Evolutionary conservation across 2,797 vertebrate species (phyloP).

Genomic region (Tiaroga cobitis): DNA sequence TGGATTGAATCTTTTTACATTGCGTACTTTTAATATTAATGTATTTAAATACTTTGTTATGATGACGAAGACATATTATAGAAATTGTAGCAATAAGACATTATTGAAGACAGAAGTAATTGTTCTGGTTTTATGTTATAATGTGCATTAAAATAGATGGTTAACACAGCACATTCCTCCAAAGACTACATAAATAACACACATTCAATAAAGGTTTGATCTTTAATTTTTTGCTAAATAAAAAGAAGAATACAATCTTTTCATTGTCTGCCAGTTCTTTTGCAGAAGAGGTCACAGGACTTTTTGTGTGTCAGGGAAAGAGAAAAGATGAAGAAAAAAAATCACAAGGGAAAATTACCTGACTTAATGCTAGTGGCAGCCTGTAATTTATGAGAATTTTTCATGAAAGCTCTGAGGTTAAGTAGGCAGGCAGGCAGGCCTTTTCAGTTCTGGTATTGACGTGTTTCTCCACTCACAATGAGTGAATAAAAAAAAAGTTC

Average conservation of each 20-base stretch:
- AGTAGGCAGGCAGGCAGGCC: conserved; percentile 42
- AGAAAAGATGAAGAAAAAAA: conserved; percentile 38
- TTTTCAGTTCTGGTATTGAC: conserved; percentile 44
- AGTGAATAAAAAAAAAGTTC: conserved; percentile 44
- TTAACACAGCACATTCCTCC: conserved; percentile 5
- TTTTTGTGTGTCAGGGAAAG: conserved; percentile 30
- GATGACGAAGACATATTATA: neutral
- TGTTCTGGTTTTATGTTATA: neutral
- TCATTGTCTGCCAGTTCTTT: conserved; percentile 40
- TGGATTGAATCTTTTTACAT: no score
- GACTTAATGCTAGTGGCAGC: conserved; percentile 43
- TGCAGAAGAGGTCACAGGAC: conserved; percentile 35
- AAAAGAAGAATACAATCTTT: conserved; percentile 46
- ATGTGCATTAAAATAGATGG: neutral
- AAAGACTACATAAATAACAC: conserved; percentile 32
- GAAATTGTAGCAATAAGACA: neutral
- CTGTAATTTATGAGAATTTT: conserved; percentile 57
- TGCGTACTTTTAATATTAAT: neutral
- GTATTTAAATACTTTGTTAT: neutral
- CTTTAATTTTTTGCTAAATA: conserved; percentile 34
- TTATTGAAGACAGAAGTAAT: neutral
- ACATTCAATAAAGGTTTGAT: conserved; percentile 21
- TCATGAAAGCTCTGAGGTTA: conserved; percentile 53
- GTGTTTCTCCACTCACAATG: conserved; percentile 44
- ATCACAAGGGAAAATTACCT: conserved; percentile 55